Conservation (phyloP, 2,797 vertebrate genomes). For the Liparis tanakae region DNA sequence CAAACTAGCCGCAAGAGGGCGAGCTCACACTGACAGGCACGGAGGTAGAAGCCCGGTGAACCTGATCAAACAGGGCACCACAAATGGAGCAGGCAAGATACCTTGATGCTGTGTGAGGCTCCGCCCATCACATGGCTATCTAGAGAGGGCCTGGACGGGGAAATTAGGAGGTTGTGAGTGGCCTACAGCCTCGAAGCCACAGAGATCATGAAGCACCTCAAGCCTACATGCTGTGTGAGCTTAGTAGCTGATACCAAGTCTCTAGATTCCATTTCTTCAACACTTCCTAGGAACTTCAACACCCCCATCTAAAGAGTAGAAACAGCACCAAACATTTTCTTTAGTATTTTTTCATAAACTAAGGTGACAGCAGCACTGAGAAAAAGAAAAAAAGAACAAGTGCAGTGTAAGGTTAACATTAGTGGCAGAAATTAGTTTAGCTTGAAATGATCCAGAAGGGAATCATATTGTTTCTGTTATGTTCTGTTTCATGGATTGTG, state of each 20-base stretch:
- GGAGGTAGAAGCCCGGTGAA: too few relatives aligned
- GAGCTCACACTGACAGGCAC: too few relatives aligned
- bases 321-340: background rate
- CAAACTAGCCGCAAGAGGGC: conserved; percentile 15
- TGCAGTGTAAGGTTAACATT: background rate
- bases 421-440: background rate
- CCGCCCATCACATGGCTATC: too few relatives aligned
- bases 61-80: too few relatives aligned
- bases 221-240: background rate
- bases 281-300: too few relatives aligned
- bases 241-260: background rate
- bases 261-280: background rate
- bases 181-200: background rate
- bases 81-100: too few relatives aligned
- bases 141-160: too few relatives aligned
- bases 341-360: background rate
- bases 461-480: background rate
- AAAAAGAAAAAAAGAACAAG: background rate
- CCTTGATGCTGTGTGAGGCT: too few relatives aligned
- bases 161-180: too few relatives aligned
- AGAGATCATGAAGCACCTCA: background rate
- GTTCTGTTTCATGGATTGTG: too few relatives aligned
- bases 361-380: background rate
- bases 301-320: background rate
- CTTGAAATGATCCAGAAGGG: background rate